A percentile compares a stretch with the other conserved stretches of the same genome.
Evolutionary conservation across 2,888 invertebrate species (phyloP).

Genomic region (Sarcophaga subvicina): DNA sequence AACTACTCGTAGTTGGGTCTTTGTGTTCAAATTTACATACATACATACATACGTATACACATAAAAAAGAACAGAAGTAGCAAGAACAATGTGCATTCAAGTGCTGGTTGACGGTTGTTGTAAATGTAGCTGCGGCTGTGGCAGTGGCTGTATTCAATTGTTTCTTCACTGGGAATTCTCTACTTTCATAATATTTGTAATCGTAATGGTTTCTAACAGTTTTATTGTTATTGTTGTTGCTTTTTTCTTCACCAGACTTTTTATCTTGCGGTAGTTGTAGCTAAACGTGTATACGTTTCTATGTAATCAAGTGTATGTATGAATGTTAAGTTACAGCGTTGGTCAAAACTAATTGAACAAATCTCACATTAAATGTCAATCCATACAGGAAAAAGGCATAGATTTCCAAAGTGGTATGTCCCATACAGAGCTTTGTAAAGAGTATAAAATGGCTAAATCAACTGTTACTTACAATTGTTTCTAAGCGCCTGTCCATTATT

Average conservation of each 20-base stretch:
- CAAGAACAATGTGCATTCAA: not conserved
- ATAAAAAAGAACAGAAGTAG: not conserved
- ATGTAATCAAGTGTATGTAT: not conserved
- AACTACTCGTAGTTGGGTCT: slow-evolving; percentile 21
- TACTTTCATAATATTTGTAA: slow-evolving; percentile 55
- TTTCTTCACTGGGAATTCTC: slow-evolving; percentile 47
- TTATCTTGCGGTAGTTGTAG: slow-evolving; percentile 24
- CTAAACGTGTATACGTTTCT: not conserved
- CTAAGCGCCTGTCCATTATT: too few relatives aligned
- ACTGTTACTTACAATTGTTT: too few relatives aligned
- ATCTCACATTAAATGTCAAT: too few relatives aligned
- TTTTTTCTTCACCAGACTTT: slow-evolving; percentile 13
- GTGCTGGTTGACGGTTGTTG: not conserved
- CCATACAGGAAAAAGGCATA: too few relatives aligned
- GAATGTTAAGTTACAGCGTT: not conserved
- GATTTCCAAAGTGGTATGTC: too few relatives aligned
- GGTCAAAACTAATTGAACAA: too few relatives aligned
- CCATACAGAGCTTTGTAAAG: too few relatives aligned
- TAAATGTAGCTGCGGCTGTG: not conserved
- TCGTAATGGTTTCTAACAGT: slow-evolving; percentile 50
- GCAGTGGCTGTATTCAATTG: slow-evolving; percentile 36
- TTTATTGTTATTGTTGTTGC: not conserved
- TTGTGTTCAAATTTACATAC: not conserved
- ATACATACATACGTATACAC: not conserved
- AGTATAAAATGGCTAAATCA: too few relatives aligned